Evolutionary conservation across 2,113 vertebrate genomes (phyloP).

Genomic region (Megaceryle torquata): DNA sequence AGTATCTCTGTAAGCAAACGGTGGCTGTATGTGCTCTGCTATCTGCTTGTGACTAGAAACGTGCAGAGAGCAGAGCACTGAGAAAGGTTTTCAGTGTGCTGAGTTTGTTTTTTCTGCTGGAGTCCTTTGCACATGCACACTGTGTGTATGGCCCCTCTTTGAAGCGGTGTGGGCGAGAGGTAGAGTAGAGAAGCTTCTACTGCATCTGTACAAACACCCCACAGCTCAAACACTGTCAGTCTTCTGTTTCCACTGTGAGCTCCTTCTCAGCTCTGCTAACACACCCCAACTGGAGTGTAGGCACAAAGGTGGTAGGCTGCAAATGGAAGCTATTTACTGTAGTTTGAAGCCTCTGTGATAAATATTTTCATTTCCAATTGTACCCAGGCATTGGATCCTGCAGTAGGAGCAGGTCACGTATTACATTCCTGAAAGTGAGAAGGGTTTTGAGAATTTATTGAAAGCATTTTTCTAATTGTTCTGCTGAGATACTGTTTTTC

Average conservation of each 20-base stretch:
- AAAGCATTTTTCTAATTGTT: background rate
- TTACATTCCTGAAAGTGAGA: background rate
- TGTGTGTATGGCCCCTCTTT: no score
- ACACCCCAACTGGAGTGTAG: accelerated
- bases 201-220: background rate
- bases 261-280: background rate
- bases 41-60: background rate
- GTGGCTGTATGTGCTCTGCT: background rate
- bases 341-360: background rate
- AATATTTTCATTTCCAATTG: background rate
- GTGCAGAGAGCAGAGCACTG: background rate
- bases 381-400: background rate
- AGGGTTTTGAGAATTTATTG: background rate
- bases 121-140: no score
- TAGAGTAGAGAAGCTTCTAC: background rate
- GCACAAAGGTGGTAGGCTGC: background rate
- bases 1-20: background rate
- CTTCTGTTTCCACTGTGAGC: background rate
- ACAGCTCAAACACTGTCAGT: background rate
- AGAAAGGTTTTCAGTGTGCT: background rate
- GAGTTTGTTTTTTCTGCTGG: background rate
- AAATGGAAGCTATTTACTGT: background rate
- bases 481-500: background rate
- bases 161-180: background rate
- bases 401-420: background rate